phyloP scores from a whole-genome alignment of 64 coral and sea anemone genomes.

The Actinia tenebrosa region DNA sequence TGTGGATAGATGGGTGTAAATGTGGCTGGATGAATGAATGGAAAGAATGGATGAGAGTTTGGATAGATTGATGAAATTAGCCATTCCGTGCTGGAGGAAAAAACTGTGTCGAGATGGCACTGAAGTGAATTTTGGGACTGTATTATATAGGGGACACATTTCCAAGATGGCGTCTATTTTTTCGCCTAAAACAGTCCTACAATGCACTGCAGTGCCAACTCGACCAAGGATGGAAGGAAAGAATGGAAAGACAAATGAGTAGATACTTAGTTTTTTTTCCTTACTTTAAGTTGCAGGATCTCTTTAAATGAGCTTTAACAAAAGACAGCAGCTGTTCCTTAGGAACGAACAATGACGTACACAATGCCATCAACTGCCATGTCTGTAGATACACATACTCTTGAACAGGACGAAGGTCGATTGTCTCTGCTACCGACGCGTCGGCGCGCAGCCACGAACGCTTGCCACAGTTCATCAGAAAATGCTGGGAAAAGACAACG shows the following conservation, averaged over 20 bases:
- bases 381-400: conserved; percentile 88
- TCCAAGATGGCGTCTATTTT: too few species aligned
- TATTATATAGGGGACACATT: too few species aligned
- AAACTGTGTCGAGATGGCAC: too few species aligned
- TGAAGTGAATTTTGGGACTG: too few species aligned
- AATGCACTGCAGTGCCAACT: too few species aligned
- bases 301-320: conserved; percentile 73
- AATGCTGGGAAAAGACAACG: conserved; percentile 28
- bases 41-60: background rate
- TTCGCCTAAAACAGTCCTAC: too few species aligned
- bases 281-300: conserved; percentile 73
- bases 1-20: background rate
- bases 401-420: conserved; percentile 87
- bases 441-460: conserved; percentile 72
- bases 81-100: too few species aligned
- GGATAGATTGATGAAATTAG: background rate
- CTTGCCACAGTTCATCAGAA: conserved; percentile 60
- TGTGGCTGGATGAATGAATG: background rate
- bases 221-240: too few species aligned
- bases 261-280: background rate
- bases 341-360: conserved; percentile 72
- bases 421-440: conserved; percentile 68
- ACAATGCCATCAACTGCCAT: conserved; percentile 83
- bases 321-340: conserved; percentile 81
- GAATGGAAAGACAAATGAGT: too few species aligned